Conservation (phyloP, 2,888 invertebrate species). For the Drosophila tripunctata region DNA sequence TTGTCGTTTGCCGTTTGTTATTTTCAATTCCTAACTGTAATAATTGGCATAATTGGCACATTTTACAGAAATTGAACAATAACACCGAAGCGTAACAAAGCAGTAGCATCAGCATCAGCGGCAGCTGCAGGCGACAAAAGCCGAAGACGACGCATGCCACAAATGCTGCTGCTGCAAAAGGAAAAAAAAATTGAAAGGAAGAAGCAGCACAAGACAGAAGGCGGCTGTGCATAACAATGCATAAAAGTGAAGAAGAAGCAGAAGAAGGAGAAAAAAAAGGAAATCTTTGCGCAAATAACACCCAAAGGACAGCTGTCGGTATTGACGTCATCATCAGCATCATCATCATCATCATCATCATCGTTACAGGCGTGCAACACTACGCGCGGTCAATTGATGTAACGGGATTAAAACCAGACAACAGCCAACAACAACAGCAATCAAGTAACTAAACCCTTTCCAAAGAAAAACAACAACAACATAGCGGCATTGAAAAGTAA, state of each 20-base stretch:
- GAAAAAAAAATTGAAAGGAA: conserved; percentile 10
- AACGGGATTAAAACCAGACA: conserved; percentile 59
- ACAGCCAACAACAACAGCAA: conserved; percentile 28
- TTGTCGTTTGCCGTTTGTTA: conserved; percentile 26
- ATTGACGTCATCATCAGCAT: conserved; percentile 16
- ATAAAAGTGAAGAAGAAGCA: conserved; percentile 50
- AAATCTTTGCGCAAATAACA: conserved; percentile 63
- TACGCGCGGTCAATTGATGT: conserved; percentile 41
- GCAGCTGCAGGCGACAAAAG: conserved; percentile 23
- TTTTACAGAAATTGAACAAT: conserved; percentile 42
- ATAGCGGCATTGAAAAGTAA: conserved; percentile 50
- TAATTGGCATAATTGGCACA: conserved; percentile 63
- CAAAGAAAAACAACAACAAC: neutral
- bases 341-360: neutral
- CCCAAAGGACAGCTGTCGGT: conserved; percentile 71
- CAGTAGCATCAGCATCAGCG: neutral
- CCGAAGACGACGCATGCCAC: conserved; percentile 50
- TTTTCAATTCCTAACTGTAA: conserved; percentile 40
- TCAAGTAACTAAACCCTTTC: conserved; percentile 38
- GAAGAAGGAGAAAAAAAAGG: too few relatives aligned
- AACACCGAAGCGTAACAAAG: conserved; percentile 41
- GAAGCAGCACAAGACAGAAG: conserved; percentile 14
- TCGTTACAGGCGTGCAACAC: conserved; percentile 10
- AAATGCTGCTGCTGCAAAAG: conserved; percentile 24
- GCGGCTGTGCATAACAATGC: conserved; percentile 51